Evolutionary conservation across 1,140 invertebrate genomes (phyloP).

Genomic region (Drosophila rhopaloa): DNA sequence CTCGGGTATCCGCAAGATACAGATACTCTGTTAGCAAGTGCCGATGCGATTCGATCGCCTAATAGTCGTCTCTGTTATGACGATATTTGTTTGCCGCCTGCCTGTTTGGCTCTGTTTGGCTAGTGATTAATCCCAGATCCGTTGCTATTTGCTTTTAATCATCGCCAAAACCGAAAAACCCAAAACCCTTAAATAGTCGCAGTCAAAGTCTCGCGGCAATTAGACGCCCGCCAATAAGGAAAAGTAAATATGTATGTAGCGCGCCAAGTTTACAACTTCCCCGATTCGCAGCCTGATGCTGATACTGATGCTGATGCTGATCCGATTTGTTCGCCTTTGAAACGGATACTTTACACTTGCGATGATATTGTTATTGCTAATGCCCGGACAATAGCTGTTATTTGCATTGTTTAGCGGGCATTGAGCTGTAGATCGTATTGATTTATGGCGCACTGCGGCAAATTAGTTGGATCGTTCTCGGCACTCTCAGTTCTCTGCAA

Average conservation of each 20-base stretch:
- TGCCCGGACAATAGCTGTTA: conserved; percentile 43
- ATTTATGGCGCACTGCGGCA: conserved; percentile 37
- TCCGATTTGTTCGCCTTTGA: conserved; percentile 43
- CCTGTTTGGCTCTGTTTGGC: conserved; percentile 56
- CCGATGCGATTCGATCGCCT: conserved; percentile 1
- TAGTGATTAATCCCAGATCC: conserved; percentile 69
- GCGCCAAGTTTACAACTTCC: conserved; percentile 46
- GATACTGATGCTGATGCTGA: conserved; percentile 13
- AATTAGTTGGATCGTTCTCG: conserved; percentile 33
- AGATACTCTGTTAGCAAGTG: conserved; percentile 7
- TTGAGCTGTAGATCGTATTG: conserved; percentile 52
- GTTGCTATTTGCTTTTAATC: conserved; percentile 61
- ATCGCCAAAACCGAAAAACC: conserved; percentile 58
- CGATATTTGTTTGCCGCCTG: conserved; percentile 35
- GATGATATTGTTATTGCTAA: conserved; percentile 35
- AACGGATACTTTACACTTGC: conserved; percentile 24
- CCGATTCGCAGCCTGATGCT: conserved; percentile 17
- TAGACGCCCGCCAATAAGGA: conserved; percentile 74
- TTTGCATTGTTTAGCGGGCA: conserved; percentile 56
- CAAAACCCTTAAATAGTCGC: conserved; percentile 75
- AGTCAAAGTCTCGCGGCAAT: conserved; percentile 60
- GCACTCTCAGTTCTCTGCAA: conserved; percentile 11
- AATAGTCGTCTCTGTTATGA: conserved; percentile 20
- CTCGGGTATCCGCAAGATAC: conserved; percentile 39
- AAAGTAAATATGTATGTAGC: conserved; percentile 61